Conservation (phyloP, 1,140 invertebrate genomes). For the Procambarus virginalis region DNA sequence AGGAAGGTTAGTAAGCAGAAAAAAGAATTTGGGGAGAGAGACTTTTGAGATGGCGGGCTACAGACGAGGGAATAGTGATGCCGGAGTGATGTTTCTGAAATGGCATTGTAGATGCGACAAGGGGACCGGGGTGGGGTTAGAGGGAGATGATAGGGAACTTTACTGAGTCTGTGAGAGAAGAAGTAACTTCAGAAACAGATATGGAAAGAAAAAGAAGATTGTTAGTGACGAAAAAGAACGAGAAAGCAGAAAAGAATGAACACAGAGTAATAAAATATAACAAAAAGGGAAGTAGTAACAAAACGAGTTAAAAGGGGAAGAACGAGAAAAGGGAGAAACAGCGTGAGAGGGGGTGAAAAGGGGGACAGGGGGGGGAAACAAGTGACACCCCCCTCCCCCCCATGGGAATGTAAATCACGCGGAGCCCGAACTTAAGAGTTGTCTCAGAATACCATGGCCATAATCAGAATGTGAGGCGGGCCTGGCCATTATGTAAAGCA, state of each 20-base stretch:
- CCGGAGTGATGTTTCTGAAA: too few species aligned
- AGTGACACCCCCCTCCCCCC: not conserved
- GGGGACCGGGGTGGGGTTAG: too few species aligned
- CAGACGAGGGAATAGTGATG: too few species aligned
- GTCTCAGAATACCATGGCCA: slow-evolving; percentile 53
- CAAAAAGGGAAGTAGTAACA: not conserved
- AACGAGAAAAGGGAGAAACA: too few species aligned
- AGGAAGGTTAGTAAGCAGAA: too few species aligned
- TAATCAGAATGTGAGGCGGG: slow-evolving; percentile 63
- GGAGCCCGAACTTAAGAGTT: slow-evolving; percentile 36
- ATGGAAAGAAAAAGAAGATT: not conserved
- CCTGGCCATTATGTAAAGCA: slow-evolving; percentile 61
- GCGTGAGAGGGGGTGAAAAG: not conserved
- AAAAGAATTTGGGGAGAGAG: too few species aligned
- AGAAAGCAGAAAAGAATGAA: not conserved
- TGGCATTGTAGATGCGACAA: too few species aligned
- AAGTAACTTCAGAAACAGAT: not conserved
- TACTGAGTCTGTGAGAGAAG: not conserved
- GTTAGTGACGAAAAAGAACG: not conserved
- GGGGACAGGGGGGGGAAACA: not conserved
- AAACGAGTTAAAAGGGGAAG: not conserved
- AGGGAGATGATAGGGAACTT: too few species aligned
- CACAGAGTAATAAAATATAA: too few species aligned
- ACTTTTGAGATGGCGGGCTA: too few species aligned
- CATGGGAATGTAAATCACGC: slow-evolving; percentile 48